These are phyloP conservation scores for Samia ricini DNA, from an alignment of 1,140 invertebrate species.

Conservation along the genomic window DNA sequence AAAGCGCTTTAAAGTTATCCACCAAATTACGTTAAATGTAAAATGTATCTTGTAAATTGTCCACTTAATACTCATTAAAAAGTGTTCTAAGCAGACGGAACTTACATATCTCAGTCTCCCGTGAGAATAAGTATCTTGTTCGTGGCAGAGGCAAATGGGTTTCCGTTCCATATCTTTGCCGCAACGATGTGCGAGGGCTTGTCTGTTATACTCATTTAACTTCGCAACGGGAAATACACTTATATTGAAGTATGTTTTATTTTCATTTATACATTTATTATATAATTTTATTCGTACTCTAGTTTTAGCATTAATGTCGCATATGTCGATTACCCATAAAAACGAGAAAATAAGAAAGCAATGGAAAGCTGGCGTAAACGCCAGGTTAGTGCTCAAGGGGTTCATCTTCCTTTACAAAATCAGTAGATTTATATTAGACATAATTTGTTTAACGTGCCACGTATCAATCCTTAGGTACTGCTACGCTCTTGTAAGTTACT, in stretches of 20 bases:
- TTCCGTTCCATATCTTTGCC: conserved; percentile 25
- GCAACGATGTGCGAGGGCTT: conserved; percentile 9
- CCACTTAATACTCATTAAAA: conserved; percentile 8
- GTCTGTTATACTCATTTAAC: conserved; percentile 17
- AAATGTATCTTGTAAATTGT: neutral
- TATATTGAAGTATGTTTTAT: neutral
- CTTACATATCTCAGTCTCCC: conserved; percentile 19
- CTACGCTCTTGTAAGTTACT: neutral
- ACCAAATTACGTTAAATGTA: neutral
- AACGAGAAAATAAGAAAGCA: too few species aligned
- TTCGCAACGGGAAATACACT: conserved; percentile 8
- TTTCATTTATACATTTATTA: neutral
- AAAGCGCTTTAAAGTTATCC: neutral
- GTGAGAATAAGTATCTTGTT: conserved; percentile 25
- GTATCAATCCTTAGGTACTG: neutral
- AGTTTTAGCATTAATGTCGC: too few species aligned
- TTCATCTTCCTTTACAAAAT: too few species aligned
- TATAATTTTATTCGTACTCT: neutral
- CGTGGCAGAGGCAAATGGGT: conserved; percentile 27
- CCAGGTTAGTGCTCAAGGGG: too few species aligned
- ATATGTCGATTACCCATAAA: too few species aligned
- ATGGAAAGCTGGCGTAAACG: too few species aligned
- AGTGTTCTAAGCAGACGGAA: conserved; percentile 6
- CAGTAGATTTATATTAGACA: too few species aligned
- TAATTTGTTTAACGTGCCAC: too few species aligned